Evolutionary conservation across 2,797 vertebrate genomes (phyloP), one percentile per base, ranked within the genome.

Genomic region (Heterohyrax brucei): DNA sequence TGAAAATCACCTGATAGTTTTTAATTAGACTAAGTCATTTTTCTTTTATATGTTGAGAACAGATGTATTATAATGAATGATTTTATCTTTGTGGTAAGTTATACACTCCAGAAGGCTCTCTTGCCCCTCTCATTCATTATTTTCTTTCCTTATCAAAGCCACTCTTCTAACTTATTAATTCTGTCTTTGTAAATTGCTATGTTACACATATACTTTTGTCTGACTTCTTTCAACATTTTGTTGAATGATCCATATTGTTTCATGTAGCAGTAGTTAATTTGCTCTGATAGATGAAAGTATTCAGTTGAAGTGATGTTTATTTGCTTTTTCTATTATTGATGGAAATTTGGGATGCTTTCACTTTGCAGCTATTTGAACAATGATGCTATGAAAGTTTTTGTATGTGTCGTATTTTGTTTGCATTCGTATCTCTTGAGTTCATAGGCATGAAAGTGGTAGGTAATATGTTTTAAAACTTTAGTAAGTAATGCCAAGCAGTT

Each of bases 41-140:
- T 83, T 68, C 64, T 59, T 83, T 83, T 50, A 44, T 89, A 3
- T 86, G 3, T 76, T 83, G 28, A 50, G 59, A 80, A 7, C 46
- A 61, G 39, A 22, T 89, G 6, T 90, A 19, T 85, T 87, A 44
- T 53, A 46, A 72, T 91, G 21, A 72, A 16, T 91, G 48, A n/a
- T 79, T 93, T 87, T 91, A 78, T 93, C 79, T 93, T 89, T 66
- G n/a, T 75, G 0, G n/a, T 44, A 87, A 56, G 59, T 72, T 88
- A 72, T 12, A 76, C 3, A 21, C 30, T 7, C 24, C 24, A 28
- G 10, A 82, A 46, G 19, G 1, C 6, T 73, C 14, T n/a, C 48
- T 62, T 48, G 8, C 19, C 1, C 7, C 5, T 18, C 1, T 9
- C 28, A 53, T 70, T 59, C 9, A 14, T n/a, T 89, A 44, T 7